These are phyloP conservation scores for Euspilapteryx auroguttella DNA, from an alignment of 2,888 invertebrate genomes.

Conservation along the genomic window DNA sequence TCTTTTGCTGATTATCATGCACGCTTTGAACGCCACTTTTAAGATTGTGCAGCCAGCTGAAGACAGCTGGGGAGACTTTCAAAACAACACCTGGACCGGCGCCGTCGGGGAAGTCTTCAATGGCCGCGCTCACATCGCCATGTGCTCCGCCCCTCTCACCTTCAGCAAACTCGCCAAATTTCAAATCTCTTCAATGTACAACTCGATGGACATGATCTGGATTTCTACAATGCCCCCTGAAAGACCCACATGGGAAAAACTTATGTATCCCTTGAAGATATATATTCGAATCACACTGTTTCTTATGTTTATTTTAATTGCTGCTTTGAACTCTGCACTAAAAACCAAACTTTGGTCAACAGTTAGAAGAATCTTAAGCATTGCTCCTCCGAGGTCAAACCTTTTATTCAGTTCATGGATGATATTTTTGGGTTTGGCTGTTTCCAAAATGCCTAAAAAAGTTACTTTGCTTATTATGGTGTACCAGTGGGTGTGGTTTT, in stretches of 20 bases:
- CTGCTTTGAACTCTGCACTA: constrained; percentile 15
- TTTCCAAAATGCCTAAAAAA: constrained; percentile 16
- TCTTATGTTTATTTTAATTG: constrained; percentile 17
- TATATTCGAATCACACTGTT: constrained; percentile 17
- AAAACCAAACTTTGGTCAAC: constrained; percentile 14
- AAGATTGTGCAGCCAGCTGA: constrained; percentile 14
- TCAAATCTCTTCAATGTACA: constrained; percentile 27
- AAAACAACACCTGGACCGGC: constrained; percentile 29
- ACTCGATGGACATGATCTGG: constrained; percentile 30
- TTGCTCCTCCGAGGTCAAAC: constrained; percentile 16
- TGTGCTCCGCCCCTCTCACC: constrained; percentile 22
- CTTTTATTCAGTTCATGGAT: constrained; percentile 27
- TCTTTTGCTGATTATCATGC: constrained; percentile 17
- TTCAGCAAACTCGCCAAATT: constrained; percentile 22
- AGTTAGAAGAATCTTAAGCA: constrained; percentile 12
- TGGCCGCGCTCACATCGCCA: constrained; percentile 16
- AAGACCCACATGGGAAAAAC: constrained; percentile 23
- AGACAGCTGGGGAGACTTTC: constrained; percentile 16
- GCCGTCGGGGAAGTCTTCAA: constrained; percentile 27
- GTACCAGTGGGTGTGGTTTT: constrained; percentile 25
- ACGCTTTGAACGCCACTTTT: constrained; percentile 24
- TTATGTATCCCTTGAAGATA: constrained; percentile 20
- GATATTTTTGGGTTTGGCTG: constrained; percentile 23
- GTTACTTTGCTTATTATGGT: constrained; percentile 15
- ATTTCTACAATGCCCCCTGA: constrained; percentile 16